Percentiles rank a stretch among this genome's conserved stretches.
These are phyloP conservation scores for zebrafish (Danio rerio) DNA, from an alignment of 2,113 vertebrate species.

Conservation along the genomic window GRCz12tu NC_133193.1:19163001-19163500, in stretches of 20 bases:
- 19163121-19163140: slow-evolving; percentile 77
- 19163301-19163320: slow-evolving; percentile 52
- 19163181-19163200: slow-evolving; percentile 55
- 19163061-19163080: slow-evolving; percentile 62
- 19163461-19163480: slow-evolving; percentile 75
- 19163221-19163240: slow-evolving; percentile 55
- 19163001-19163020: slow-evolving; percentile 28
- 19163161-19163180: slow-evolving; percentile 70
- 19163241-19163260: slow-evolving; percentile 55
- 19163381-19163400: slow-evolving; percentile 45
- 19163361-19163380: slow-evolving; percentile 1
- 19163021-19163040: slow-evolving; percentile 51
- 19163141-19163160: slow-evolving; percentile 79
- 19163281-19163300: slow-evolving; percentile 45
- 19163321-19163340: slow-evolving; percentile 41
- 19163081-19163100: slow-evolving; percentile 72
- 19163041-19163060: slow-evolving; percentile 64
- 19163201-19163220: slow-evolving; percentile 56
- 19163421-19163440: slow-evolving; percentile 76
- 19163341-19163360: slow-evolving; percentile 37
- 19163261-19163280: slow-evolving; percentile 47
- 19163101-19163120: slow-evolving; percentile 75
- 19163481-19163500: slow-evolving; percentile 70
- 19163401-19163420: slow-evolving; percentile 80
- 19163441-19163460: slow-evolving; percentile 74